phyloP scores from a whole-genome alignment of 2,797 vertebrate genomes.

The Anas georgica region DNA sequence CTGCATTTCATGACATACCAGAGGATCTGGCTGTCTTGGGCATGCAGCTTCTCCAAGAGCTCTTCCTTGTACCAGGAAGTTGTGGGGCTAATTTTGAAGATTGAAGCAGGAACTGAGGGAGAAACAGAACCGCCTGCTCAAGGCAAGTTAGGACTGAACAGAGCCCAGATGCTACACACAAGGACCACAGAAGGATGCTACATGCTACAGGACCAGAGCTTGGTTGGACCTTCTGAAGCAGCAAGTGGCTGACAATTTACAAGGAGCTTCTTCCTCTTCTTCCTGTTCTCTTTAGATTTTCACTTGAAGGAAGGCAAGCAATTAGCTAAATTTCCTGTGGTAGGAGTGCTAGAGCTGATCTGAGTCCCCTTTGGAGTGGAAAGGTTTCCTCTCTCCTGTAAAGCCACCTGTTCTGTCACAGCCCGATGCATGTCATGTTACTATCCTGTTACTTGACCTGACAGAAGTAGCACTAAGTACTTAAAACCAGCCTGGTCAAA shows the following conservation, averaged over 20 bases:
- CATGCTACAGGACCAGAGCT: not conserved
- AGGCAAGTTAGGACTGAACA: not conserved
- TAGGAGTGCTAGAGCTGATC: not conserved
- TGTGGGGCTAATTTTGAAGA: not conserved
- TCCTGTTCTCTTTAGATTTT: not conserved
- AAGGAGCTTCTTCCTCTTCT: not conserved
- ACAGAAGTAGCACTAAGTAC: not conserved
- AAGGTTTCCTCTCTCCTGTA: not conserved
- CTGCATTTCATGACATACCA: not conserved
- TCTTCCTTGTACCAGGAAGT: not conserved
- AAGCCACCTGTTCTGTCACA: not conserved
- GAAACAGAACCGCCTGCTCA: not conserved
- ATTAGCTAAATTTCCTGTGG: not conserved
- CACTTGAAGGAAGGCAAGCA: not conserved
- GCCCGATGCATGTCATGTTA: not conserved
- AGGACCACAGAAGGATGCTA: not conserved
- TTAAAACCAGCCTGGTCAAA: not conserved
- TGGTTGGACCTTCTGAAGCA: not conserved
- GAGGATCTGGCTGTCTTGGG: not conserved
- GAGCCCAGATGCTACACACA: not conserved
- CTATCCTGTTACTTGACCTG: not conserved
- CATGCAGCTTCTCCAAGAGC: not conserved
- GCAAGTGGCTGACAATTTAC: not conserved
- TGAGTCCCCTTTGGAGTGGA: not conserved
- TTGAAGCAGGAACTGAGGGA: not conserved